These are phyloP conservation scores for Chelidonichthys spinosus DNA, from an alignment of 2,797 vertebrate species.

Conservation along the genomic window DNA sequence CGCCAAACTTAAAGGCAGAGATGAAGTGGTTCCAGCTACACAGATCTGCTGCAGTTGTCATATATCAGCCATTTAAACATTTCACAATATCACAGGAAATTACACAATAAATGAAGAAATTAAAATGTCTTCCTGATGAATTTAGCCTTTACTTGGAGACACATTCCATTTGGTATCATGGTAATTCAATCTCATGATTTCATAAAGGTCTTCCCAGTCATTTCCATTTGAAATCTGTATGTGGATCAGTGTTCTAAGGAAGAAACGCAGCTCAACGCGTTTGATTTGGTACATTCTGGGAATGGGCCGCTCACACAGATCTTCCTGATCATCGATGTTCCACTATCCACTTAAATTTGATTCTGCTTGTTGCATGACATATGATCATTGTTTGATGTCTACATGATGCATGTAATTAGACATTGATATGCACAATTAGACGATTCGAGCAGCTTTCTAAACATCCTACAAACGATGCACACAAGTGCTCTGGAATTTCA, in stretches of 20 bases:
- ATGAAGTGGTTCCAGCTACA: conserved; percentile 5
- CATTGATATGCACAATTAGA: neutral
- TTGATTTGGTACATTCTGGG: neutral
- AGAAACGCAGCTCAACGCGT: neutral
- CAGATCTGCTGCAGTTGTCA: conserved; percentile 1
- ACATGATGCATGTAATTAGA: neutral
- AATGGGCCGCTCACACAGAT: neutral
- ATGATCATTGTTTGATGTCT: conserved; percentile 40
- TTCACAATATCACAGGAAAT: neutral
- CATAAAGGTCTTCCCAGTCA: neutral
- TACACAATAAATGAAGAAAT: neutral
- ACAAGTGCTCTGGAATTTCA: neutral
- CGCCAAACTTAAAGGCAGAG: neutral
- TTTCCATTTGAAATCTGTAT: neutral
- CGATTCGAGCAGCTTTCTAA: neutral
- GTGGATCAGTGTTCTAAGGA: neutral
- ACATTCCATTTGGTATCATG: neutral
- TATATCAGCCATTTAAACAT: neutral
- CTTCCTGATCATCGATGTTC: conserved; percentile 10
- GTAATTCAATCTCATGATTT: neutral
- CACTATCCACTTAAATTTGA: conserved; percentile 13
- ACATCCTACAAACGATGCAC: conserved; percentile 6
- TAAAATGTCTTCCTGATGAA: neutral
- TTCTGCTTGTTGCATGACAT: conserved; percentile 54
- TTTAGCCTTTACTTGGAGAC: neutral